Percentiles rank a stretch among this genome's conserved stretches.
phyloP scores from a whole-genome alignment of 2,113 vertebrate species.

The Sturnira hondurensis region DNA sequence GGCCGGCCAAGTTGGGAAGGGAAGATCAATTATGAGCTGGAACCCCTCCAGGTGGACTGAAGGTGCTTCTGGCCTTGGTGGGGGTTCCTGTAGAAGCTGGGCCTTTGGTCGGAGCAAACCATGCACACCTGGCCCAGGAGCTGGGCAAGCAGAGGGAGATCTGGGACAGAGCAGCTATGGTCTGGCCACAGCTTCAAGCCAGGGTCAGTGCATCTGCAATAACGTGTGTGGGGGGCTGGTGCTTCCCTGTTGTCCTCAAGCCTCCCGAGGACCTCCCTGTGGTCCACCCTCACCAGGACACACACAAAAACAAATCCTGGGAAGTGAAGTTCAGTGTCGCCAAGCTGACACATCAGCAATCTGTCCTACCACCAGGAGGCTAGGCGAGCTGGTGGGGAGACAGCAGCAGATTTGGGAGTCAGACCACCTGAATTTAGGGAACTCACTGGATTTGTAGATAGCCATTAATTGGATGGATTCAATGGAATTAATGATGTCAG shows the following conservation, averaged over 20 bases:
- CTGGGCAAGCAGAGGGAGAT: neutral
- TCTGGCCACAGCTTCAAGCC: neutral
- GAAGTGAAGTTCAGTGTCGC: neutral
- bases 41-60: neutral
- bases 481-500: neutral
- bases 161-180: neutral
- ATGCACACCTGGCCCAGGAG: neutral
- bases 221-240: fast-evolving
- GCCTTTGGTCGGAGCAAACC: neutral
- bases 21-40: neutral
- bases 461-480: neutral
- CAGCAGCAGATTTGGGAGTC: fast-evolving
- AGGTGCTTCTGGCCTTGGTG: neutral
- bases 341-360: neutral
- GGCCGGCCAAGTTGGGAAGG: neutral
- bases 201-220: neutral
- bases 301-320: neutral
- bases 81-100: neutral
- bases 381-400: neutral
- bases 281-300: neutral
- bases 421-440: neutral
- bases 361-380: fast-evolving
- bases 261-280: neutral
- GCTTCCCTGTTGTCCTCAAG: neutral
- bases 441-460: neutral